A percentile compares a stretch with the other conserved stretches of the same genome.
Evolutionary conservation across 2,797 vertebrate species (phyloP).

Genomic region (Myotis planiceps): DNA sequence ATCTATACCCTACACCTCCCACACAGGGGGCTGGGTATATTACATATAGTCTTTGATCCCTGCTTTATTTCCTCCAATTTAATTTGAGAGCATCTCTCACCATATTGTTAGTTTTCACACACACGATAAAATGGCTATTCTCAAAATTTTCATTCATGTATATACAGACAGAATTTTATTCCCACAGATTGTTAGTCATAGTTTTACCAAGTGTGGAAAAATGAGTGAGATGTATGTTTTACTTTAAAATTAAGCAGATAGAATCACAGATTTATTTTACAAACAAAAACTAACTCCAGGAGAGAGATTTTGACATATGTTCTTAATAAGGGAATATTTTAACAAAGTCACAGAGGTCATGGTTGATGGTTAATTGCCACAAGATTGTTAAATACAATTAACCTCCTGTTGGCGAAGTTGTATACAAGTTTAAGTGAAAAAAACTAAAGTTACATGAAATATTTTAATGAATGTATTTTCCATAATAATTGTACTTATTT

Average conservation of each 20-base stretch:
- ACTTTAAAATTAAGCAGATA: neutral
- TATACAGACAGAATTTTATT: neutral
- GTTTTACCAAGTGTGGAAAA: neutral
- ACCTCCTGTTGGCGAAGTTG: neutral
- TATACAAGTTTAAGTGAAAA: constrained; percentile 7
- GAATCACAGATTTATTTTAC: neutral
- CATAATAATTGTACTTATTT: neutral
- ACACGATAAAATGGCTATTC: neutral
- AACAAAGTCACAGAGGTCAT: neutral
- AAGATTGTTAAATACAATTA: neutral
- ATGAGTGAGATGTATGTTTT: neutral
- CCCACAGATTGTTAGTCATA: neutral
- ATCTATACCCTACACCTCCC: neutral
- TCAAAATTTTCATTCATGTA: neutral
- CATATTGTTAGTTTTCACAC: neutral
- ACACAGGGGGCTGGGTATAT: neutral
- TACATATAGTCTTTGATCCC: neutral
- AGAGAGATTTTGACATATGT: neutral
- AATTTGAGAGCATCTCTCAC: neutral
- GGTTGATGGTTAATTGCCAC: neutral
- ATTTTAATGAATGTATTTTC: neutral
- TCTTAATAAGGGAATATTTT: neutral
- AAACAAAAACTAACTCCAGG: neutral
- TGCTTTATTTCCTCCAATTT: neutral
- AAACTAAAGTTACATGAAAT: neutral